Evolutionary conservation across 2,797 vertebrate genomes (phyloP).

Genomic region (Acanthis flammea): DNA sequence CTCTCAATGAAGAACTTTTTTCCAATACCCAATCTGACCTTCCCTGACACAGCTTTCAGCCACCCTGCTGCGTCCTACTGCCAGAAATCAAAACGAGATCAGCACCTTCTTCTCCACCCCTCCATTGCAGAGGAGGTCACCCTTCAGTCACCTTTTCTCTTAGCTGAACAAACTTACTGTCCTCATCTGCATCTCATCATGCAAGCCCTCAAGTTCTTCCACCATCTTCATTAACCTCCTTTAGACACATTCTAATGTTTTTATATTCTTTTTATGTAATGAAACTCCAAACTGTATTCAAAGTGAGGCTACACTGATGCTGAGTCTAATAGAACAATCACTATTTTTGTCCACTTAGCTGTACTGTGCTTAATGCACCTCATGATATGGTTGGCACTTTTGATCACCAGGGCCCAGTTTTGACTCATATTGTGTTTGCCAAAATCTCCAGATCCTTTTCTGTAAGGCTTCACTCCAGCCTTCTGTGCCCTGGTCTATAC

Average conservation of each 20-base stretch:
- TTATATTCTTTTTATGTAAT: background rate
- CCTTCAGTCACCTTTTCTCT: background rate
- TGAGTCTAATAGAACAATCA: background rate
- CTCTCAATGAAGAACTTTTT: background rate
- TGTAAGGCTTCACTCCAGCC: background rate
- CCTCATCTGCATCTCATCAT: background rate
- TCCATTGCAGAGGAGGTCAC: background rate
- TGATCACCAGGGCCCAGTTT: background rate
- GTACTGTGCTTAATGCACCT: rapidly evolving
- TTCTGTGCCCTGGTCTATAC: background rate
- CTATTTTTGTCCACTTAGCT: background rate
- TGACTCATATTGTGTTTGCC: background rate
- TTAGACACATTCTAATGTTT: background rate
- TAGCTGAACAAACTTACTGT: background rate
- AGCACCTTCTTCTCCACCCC: background rate
- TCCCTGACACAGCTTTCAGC: background rate
- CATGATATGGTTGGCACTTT: background rate
- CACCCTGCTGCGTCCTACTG: rapidly evolving
- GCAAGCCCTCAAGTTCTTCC: background rate
- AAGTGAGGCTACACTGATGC: background rate
- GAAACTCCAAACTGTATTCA: background rate
- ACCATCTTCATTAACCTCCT: background rate
- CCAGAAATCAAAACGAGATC: background rate
- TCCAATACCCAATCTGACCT: background rate
- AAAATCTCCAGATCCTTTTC: background rate